Evolutionary conservation across 2,797 vertebrate species (phyloP).

Genomic region (Mionectes olivaceus): DNA sequence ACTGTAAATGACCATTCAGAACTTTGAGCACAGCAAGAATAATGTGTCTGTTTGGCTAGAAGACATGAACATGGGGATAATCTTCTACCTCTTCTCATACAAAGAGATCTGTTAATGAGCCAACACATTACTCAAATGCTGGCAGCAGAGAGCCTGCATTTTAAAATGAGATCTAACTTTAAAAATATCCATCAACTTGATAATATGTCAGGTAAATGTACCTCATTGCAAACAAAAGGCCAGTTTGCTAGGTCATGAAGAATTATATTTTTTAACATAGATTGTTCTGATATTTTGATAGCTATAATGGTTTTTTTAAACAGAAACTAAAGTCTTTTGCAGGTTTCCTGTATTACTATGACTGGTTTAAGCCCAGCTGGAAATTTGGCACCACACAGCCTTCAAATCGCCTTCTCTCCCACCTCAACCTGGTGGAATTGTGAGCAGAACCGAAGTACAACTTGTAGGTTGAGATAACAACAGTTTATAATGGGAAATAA

Average conservation of each 20-base stretch:
- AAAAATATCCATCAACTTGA: constrained; percentile 12
- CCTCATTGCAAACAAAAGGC: not conserved
- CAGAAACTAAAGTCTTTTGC: not conserved
- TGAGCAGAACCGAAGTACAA: not conserved
- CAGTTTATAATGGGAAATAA: not conserved
- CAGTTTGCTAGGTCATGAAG: not conserved
- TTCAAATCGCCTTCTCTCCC: not conserved
- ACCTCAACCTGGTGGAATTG: not conserved
- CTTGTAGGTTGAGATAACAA: not conserved
- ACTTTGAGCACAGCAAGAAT: constrained; percentile 54
- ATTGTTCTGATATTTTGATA: not conserved
- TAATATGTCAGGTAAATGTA: constrained; percentile 1
- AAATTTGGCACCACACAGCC: not conserved
- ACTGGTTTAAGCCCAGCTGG: not conserved
- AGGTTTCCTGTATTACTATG: not conserved
- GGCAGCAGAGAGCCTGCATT: constrained; percentile 26
- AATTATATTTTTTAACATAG: not conserved
- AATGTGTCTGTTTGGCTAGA: constrained; percentile 64
- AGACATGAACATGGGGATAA: constrained; percentile 59
- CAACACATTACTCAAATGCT: constrained; percentile 58
- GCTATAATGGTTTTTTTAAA: not conserved
- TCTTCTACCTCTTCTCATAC: constrained; percentile 46
- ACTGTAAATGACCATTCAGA: constrained; percentile 71
- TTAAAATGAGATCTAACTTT: constrained; percentile 9
- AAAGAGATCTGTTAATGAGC: constrained; percentile 58